Percentiles rank a stretch among this genome's conserved stretches.
phyloP scores from a whole-genome alignment of 2,797 vertebrate species.

The Limosa lapponica region DNA sequence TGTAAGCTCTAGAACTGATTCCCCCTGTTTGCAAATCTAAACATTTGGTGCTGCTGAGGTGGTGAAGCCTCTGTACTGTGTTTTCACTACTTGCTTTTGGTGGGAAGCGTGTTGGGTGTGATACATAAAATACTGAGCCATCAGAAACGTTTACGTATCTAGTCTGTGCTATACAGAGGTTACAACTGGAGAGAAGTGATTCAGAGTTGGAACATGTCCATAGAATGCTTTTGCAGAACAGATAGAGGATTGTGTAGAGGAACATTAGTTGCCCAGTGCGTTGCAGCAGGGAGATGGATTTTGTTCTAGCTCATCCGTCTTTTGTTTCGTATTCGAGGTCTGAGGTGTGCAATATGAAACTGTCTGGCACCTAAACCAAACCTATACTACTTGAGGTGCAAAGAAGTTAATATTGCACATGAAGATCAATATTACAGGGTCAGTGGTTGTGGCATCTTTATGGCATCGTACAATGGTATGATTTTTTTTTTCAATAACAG shows the following conservation, averaged over 20 bases:
- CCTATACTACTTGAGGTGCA: not conserved
- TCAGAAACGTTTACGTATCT: not conserved
- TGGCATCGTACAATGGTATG: not conserved
- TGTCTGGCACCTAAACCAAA: not conserved
- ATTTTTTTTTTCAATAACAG: not conserved
- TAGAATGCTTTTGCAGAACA: conserved; percentile 3
- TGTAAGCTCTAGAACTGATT: not conserved
- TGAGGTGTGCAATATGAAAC: not conserved
- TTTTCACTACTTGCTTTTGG: not conserved
- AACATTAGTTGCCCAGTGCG: not conserved
- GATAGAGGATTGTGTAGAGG: not conserved
- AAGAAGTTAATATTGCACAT: not conserved
- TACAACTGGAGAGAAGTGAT: not conserved
- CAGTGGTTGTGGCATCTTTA: not conserved
- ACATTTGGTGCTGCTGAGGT: not conserved
- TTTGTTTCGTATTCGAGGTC: not conserved
- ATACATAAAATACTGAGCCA: no score
- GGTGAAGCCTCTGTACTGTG: accelerated
- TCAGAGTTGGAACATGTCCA: not conserved
- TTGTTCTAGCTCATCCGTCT: not conserved
- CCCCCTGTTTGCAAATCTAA: no score
- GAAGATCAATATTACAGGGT: not conserved
- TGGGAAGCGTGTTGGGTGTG: not conserved
- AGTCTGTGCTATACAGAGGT: not conserved
- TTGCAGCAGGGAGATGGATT: not conserved